Evolutionary conservation across 2,113 vertebrate species (phyloP).

Genomic region (Tor tambroides): DNA sequence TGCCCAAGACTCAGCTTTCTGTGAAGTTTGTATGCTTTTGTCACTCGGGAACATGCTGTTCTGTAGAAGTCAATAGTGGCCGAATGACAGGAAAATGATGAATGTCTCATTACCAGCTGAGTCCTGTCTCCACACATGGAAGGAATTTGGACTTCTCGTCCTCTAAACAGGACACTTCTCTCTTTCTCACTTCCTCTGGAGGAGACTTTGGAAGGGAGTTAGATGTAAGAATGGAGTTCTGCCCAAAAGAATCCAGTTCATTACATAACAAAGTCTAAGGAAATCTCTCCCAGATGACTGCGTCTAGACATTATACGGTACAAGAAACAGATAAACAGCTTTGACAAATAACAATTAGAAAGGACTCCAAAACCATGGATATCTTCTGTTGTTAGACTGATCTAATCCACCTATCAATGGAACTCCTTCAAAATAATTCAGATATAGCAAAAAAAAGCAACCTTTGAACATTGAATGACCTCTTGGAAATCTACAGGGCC

Average conservation of each 20-base stretch:
- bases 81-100: not conserved
- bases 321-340: no score
- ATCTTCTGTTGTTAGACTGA: not conserved
- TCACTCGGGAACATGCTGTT: not conserved
- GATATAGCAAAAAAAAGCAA: no score
- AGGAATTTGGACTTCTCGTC: conserved; percentile 44
- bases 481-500: not conserved
- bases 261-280: conserved; percentile 41
- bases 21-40: not conserved
- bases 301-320: not conserved
- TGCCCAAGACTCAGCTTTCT: not conserved
- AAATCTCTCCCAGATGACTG: conserved; percentile 46
- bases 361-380: not conserved
- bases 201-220: conserved; percentile 41
- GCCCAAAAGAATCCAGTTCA: conserved; percentile 28
- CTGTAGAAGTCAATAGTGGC: not conserved
- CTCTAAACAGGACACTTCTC: conserved; percentile 13
- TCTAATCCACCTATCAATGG: not conserved
- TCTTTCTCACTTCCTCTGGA: conserved; percentile 22
- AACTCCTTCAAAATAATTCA: not conserved
- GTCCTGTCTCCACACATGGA: conserved; percentile 52
- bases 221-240: conserved; percentile 38
- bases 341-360: not conserved
- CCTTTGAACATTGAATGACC: not conserved
- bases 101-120: conserved; percentile 40